Evolutionary conservation across 2,888 invertebrate species (phyloP), one percentile per base, ranked within the genome.

Genomic region (Tetramorium bicarinatum): DNA sequence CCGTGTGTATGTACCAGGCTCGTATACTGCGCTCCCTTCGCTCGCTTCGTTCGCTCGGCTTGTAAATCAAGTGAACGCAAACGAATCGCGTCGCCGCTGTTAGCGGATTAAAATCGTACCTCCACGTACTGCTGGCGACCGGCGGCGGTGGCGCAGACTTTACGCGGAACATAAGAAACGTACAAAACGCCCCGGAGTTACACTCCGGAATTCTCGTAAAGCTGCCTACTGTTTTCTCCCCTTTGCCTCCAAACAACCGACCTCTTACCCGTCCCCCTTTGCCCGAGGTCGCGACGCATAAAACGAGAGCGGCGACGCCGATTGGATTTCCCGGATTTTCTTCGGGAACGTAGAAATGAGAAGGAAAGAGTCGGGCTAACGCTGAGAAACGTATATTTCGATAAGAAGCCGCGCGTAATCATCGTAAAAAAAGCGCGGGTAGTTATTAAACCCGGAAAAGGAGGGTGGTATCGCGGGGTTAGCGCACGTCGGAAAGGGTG

Each of bases 71-170:
- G 87, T 85, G 89, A 92, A 92, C 90, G 89, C 90, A 92, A 92
- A 92, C 92, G 91, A 92, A 90, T 87, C 88, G 89, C 85, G 86
- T 86, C 86, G 85, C 88, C 87, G 91, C 90, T 92, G 91, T 93
- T 93, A 93, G 92, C 91, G 90, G 93, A 93, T 93, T 93, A 93
- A 93, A 93, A 90, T 91, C 92, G 90, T 92, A 92, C 85, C 88
- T 91, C 71, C 86, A 75, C 87, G 75, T 83, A 80, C 47, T 38
- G 72, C 66, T 59, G 84, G 75, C 85, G 76, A 85, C 69, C 76
- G 74, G 38, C 76, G 74, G 38, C 47, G 49, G 84, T 76, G 69
- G 64, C 29, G 47, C 82, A 67, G 83, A 83, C 77, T 84, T 87
- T 88, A 83, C 87, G 86, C 82, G 79, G 67, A 76, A 85, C 88